Base-by-base conservation (phyloP, 2,797 vertebrate genomes). In the Lagocephalus sceleratus region DNA sequence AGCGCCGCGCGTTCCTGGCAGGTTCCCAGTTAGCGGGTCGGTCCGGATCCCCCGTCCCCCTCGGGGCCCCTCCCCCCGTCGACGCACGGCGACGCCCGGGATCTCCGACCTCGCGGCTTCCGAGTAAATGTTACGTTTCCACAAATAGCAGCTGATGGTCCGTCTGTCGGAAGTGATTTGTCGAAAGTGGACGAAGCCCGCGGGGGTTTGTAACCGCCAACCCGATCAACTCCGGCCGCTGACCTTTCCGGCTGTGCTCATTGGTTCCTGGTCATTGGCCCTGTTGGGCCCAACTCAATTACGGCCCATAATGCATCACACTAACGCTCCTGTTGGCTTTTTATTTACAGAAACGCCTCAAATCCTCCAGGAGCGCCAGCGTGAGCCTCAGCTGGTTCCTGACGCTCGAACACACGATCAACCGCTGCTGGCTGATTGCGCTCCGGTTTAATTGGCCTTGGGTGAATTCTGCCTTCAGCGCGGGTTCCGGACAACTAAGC, bases 241-340 rank as follows among this genome's bases (percentile, higher is more conserved):
- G 89, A 90, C 89, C 89, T 90, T 90, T 41, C 88, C 54, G 63
- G 65, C 73, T 75, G 56, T 85, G 72, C 81, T 83, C 75, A 64
- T 64, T 62, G 73, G 64, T 63, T 39, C 57, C 51, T 43, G 67
- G 70, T 78, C 83, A 69, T 81, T 75, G 81, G 81, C 76, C 76
- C 75, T 51, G 79, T 77, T 88, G 60, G 47, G 71, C 77, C 72
- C 81, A 88, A 91, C 85, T 84, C 73, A 58, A 90, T 90, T 89
- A 89, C 7, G 47, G 48, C 35, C 57, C 46, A 56, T 86, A 81
- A 87, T 86, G 83, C 86, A 76, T 78, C 60, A 53, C 83, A 82
- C 77, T 78, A 79, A 75, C 75, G 70, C 81, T 76, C 75, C 72
- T 60, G 68, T 62, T 61, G 69, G 70, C 72, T 71, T 51, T 68